Percentiles rank a stretch among this genome's conserved stretches.
phyloP scores from a whole-genome alignment of 2,113 vertebrate genomes.

The Colius striatus region DNA sequence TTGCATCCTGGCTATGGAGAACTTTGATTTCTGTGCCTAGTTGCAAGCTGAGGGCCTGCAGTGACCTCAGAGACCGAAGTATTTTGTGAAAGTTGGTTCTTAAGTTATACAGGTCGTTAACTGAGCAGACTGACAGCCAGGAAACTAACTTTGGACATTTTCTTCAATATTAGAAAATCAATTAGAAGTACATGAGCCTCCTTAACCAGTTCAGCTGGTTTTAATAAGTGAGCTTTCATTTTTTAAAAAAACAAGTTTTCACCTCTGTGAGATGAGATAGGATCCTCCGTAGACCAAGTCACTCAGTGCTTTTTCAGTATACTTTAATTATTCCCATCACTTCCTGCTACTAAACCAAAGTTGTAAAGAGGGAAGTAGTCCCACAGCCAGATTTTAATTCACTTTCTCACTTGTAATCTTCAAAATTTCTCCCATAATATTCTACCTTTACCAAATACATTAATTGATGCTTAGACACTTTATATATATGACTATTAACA shows the following conservation, averaged over 20 bases:
- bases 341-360: background rate
- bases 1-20: background rate
- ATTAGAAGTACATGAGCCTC: accelerated
- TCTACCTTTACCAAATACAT: background rate
- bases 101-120: background rate
- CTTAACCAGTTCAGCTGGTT: background rate
- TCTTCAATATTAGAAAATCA: conserved; percentile 1
- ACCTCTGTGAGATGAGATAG: background rate
- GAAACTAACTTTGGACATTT: background rate
- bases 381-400: background rate
- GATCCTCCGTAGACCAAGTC: background rate
- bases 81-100: background rate
- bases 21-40: background rate
- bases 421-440: background rate
- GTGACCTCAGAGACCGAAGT: background rate
- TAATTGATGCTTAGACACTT: background rate
- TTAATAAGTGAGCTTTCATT: background rate
- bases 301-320: background rate
- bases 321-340: background rate
- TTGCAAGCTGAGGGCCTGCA: background rate
- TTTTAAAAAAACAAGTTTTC: background rate
- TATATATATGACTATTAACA: background rate
- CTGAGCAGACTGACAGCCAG: background rate
- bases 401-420: background rate
- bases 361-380: background rate